Evolutionary conservation across 2,888 invertebrate genomes (phyloP).

Genomic region (Autographa gamma): DNA sequence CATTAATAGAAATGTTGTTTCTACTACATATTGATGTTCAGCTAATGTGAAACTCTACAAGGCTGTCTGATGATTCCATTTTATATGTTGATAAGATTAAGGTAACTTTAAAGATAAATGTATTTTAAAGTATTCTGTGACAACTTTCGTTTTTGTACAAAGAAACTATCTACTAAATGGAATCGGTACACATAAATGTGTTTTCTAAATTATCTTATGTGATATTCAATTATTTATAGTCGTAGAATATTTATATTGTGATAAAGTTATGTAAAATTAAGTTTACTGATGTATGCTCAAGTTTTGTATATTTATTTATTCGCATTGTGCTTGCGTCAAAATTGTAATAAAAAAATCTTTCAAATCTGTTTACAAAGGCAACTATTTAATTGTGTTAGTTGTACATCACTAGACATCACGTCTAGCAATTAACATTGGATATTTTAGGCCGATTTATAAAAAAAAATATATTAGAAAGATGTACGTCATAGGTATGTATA

Average conservation of each 20-base stretch:
- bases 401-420: not conserved
- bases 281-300: slow-evolving; percentile 41
- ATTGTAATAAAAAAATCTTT: too few relatives aligned
- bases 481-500: too few relatives aligned
- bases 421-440: not conserved
- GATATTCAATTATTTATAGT: slow-evolving; percentile 36
- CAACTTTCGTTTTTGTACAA: slow-evolving; percentile 23
- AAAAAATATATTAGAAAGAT: not conserved
- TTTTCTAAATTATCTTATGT: slow-evolving; percentile 21
- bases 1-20: slow-evolving; percentile 6
- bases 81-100: not conserved
- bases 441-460: not conserved
- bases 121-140: slow-evolving; percentile 9
- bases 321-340: not conserved
- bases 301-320: slow-evolving; percentile 18
- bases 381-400: not conserved
- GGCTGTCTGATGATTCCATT: slow-evolving; percentile 21
- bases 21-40: not conserved
- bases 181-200: not conserved
- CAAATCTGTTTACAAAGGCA: not conserved
- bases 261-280: slow-evolving; percentile 23
- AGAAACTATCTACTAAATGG: slow-evolving; percentile 7
- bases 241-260: slow-evolving; percentile 23
- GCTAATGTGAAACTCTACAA: slow-evolving; percentile 1
- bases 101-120: slow-evolving; percentile 1